Base-by-base conservation (phyloP, 1,140 invertebrate species). In the Drosophila elegans region DNA sequence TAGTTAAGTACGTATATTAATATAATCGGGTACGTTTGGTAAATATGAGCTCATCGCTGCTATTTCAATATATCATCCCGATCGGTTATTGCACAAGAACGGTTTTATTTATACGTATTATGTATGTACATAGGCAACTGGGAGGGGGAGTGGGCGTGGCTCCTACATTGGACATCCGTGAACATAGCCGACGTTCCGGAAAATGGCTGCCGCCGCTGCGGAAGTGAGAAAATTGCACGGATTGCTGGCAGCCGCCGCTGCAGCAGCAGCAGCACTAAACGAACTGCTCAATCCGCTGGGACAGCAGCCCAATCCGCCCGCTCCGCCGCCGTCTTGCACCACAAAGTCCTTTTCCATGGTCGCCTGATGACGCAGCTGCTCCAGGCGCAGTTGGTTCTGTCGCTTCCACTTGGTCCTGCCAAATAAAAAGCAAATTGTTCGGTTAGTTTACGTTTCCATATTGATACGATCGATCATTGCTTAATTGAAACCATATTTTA, bases 341-440 rank as follows among this genome's bases (percentile, higher is more conserved):
- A 48, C 81, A 61, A 91, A 88, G 59, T 92, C 92, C 66, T 92
- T 92, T 54, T 92, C 91, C 32, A 92, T 36, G 3, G 91, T 85
- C 71, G 96, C 94, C 90, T 97, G 96, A 88, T 97, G 96, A 0
- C 97, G 95, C 0, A 98, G 92, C 79, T 98, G 97, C 83, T 98
- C 97, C 38, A 98, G 89, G 1, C 97, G 94, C 21, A 97, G 93
- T 80, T 98, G 97, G 91, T 97, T 98, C 92, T 98, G 97, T 3
- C 97, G 94, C 93, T 98, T 98, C 97, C 97, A 98, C 93, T 98
- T 98, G 46, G 97, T 98, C 93, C 97, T 98, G 86, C 80, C 42
- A 42, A 82, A 89, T 25, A 39, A 62, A 78, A 76, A 6, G 11
- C 2, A 16, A 13, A 60, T n/a, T 4, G 9, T 29, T 29, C 12